Percentiles rank a stretch among this genome's conserved stretches.
Evolutionary conservation across 2,113 vertebrate genomes (phyloP).

Genomic region (Antechinus flavipes): DNA sequence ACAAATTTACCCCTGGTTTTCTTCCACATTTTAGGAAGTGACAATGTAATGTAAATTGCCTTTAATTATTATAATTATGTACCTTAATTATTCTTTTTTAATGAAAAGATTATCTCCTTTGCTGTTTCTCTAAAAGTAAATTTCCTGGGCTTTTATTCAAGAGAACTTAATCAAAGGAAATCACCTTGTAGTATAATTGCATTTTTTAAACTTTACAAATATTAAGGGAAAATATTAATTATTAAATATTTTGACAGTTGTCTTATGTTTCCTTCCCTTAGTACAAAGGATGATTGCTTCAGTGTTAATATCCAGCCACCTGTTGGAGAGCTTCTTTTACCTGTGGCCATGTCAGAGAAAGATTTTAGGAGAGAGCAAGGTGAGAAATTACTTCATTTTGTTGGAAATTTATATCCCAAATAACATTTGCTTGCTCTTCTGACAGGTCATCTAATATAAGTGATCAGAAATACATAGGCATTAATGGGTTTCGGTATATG

Average conservation of each 20-base stretch:
- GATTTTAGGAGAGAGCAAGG: constrained; percentile 95
- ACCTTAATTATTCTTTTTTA: constrained; percentile 2
- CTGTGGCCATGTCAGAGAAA: constrained; percentile 92
- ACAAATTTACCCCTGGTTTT: not conserved
- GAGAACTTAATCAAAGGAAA: not conserved
- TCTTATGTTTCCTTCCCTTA: constrained; percentile 79
- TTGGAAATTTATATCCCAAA: constrained; percentile 32
- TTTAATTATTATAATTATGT: not conserved
- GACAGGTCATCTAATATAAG: constrained; percentile 17
- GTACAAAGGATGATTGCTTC: constrained; percentile 94
- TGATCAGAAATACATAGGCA: not conserved
- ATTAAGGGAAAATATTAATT: constrained; percentile 21
- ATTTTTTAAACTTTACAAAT: not conserved
- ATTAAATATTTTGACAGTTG: constrained; percentile 60
- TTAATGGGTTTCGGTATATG: not conserved
- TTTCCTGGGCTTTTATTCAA: constrained; percentile 30
- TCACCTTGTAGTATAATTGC: constrained; percentile 15
- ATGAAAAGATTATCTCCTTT: not conserved
- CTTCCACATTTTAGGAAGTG: constrained; percentile 19
- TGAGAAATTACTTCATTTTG: constrained; percentile 78
- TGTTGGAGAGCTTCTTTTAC: constrained; percentile 94
- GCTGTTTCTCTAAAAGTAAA: constrained; percentile 45
- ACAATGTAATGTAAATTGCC: constrained; percentile 11
- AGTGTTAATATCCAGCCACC: constrained; percentile 93
- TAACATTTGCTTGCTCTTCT: constrained; percentile 7